Percentiles rank a stretch among this genome's conserved stretches.
Evolutionary conservation across 2,797 vertebrate species (phyloP).

Genomic region (Neosilurus hyrtlii): DNA sequence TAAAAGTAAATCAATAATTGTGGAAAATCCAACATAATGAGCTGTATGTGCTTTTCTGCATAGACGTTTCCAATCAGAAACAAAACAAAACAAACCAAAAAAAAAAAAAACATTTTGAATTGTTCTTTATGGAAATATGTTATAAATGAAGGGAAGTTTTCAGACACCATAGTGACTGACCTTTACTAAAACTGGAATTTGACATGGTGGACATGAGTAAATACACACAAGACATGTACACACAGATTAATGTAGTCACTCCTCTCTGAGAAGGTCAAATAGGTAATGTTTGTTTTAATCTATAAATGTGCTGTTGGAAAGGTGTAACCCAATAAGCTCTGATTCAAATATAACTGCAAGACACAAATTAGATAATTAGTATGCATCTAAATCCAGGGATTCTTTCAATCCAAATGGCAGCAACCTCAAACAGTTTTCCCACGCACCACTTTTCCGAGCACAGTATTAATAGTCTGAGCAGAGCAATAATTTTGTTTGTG

Average conservation of each 20-base stretch:
- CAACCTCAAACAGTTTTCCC: not conserved
- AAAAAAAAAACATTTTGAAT: not conserved
- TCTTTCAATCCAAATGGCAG: not conserved
- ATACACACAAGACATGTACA: conserved; percentile 20
- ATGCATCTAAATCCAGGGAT: not conserved
- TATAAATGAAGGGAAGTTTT: conserved; percentile 2
- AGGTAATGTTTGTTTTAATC: conserved; percentile 9
- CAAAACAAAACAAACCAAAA: not conserved
- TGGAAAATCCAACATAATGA: too few species aligned
- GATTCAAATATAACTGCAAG: not conserved
- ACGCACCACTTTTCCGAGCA: not conserved
- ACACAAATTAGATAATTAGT: not conserved
- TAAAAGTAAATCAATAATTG: too few species aligned
- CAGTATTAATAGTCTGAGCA: conserved; percentile 8
- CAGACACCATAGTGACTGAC: conserved; percentile 30
- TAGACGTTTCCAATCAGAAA: not conserved
- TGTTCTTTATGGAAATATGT: not conserved
- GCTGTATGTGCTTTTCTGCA: not conserved
- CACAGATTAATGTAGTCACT: not conserved
- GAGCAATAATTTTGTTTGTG: not conserved
- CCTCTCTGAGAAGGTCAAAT: conserved; percentile 5
- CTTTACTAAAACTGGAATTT: conserved; percentile 31
- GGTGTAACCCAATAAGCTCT: not conserved
- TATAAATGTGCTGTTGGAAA: not conserved
- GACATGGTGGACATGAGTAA: conserved; percentile 16